Evolutionary conservation across 2,797 vertebrate genomes (phyloP).

Genomic region (Carapus acus): DNA sequence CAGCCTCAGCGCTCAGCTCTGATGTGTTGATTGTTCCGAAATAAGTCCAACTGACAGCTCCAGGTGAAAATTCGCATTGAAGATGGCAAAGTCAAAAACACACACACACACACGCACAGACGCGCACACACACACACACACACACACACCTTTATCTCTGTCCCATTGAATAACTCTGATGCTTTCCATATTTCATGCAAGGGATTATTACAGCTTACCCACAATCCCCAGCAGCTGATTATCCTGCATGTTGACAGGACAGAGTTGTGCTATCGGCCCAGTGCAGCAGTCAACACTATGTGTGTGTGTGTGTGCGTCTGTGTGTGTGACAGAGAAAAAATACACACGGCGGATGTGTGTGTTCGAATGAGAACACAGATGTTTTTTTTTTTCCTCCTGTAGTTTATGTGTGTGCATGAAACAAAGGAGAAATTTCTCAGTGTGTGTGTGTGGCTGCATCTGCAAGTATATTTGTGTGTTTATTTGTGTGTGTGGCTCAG

Average conservation of each 20-base stretch:
- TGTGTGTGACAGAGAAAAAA: constrained; percentile 12
- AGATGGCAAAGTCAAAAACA: constrained; percentile 44
- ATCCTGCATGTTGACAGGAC: constrained; percentile 83
- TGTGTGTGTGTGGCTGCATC: neutral
- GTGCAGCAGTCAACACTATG: constrained; percentile 61
- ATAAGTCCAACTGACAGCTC: constrained; percentile 41
- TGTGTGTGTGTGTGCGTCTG: constrained; percentile 29
- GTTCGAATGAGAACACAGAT: neutral
- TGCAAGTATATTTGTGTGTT: constrained; percentile 7
- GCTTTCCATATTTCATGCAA: constrained; percentile 89
- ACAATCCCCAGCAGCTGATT: constrained; percentile 82
- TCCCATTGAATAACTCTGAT: constrained; percentile 84
- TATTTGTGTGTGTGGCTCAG: constrained; percentile 21
- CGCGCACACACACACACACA: constrained; percentile 28
- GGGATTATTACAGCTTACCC: constrained; percentile 88
- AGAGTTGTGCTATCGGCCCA: constrained; percentile 79
- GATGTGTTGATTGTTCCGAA: constrained; percentile 4
- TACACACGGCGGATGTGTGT: constrained; percentile 7
- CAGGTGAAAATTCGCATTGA: constrained; percentile 57
- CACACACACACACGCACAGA: constrained; percentile 13
- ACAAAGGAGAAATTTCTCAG: constrained; percentile 11
- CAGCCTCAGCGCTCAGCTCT: constrained; percentile 4
- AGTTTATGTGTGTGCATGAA: constrained; percentile 16
- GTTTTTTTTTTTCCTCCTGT: constrained; percentile 33
- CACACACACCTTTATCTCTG: constrained; percentile 65